Base-by-base conservation (phyloP, 2,113 vertebrate species). In the Zosterops pallidus region DNA sequence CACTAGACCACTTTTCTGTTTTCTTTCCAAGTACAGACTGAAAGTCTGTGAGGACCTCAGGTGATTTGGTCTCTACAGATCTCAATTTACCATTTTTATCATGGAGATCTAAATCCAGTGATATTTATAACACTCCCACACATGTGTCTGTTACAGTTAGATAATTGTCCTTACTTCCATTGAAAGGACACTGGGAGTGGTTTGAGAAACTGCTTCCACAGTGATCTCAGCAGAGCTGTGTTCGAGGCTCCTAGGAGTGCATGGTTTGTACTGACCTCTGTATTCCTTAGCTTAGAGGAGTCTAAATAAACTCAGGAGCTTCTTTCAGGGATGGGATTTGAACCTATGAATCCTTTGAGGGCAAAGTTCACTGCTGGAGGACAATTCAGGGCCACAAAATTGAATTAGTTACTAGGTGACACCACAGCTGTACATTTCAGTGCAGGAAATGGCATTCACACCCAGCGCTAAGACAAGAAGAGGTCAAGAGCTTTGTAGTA, bases 171-270 rank as follows among this genome's bases (percentile, higher is more conserved):
- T 80, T 72, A 49, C 17, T 81, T 89, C 72, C 24, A 21, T 10
- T 83, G 42, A 46, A 79, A 87, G 44, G 65, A 39, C 64, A 29
- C 15, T 69, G 46, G 72, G 25, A 83, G 59, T 16, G 13, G 12
- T 56, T 39, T 55, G 84, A 60, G 67, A 39, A 78, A 68, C 21
- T 80, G 24, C 20, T 74, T 77, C 55, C 85, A 39, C 23, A 31
- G 25, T 57, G 46, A 83, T 25, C 25, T 83, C 63, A 88, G 37
- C 62, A 72, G 46, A 53, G 10, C 6, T 65, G 31, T 28, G 35
- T 50, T 70, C 0, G 0, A 53, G 37, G 18, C 70, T 76, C 31
- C 9, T 23, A 76, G 28, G 23, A 74, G 2, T 0, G 0, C 25
- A 33, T 10, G 29, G 14, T 52, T 93, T 83, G 28, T 72, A 88